phyloP scores from a whole-genome alignment of 2,888 invertebrate genomes.

The Andrena camellia region DNA sequence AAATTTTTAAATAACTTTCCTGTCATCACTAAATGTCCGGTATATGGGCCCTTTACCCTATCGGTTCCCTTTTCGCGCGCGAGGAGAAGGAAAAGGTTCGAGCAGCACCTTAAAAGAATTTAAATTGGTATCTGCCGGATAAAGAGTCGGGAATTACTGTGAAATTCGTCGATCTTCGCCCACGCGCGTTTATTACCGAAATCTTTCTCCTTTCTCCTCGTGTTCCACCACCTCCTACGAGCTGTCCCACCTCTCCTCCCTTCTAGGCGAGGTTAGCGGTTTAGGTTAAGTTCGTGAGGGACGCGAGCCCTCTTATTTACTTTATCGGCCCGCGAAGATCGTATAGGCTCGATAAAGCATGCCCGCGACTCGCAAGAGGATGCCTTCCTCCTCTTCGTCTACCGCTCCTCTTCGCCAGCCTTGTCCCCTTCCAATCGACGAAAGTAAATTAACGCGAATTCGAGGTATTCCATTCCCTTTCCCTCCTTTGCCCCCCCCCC shows the following conservation, averaged over 20 bases:
- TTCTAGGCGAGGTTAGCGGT: conserved; percentile 72
- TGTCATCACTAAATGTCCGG: no score
- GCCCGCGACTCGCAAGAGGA: conserved; percentile 66
- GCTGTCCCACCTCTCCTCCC: conserved; percentile 3
- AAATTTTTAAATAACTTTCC: no score
- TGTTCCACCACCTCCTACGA: conserved; percentile 25
- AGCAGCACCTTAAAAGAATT: conserved; percentile 77
- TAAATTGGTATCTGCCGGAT: conserved; percentile 77
- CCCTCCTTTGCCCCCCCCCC: conserved; percentile 23
- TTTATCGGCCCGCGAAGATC: conserved; percentile 76
- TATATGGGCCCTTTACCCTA: no score
- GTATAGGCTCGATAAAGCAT: conserved; percentile 74
- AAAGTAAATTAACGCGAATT: conserved; percentile 73
- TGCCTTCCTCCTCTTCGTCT: conserved; percentile 39
- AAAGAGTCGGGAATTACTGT: conserved; percentile 77
- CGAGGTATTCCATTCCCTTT: conserved; percentile 58
- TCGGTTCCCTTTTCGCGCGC: conserved; percentile 10
- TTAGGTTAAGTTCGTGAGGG: conserved; percentile 78
- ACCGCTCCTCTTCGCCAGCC: not conserved
- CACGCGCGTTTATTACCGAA: conserved; percentile 79
- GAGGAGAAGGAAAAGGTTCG: conserved; percentile 39
- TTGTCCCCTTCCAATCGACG: conserved; percentile 53
- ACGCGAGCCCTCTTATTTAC: conserved; percentile 79
- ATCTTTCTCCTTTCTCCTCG: conserved; percentile 50
- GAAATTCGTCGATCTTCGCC: conserved; percentile 79